These are phyloP conservation scores for Anagrus nilaparvatae DNA, from an alignment of 1,140 invertebrate species.

Conservation along the genomic window DNA sequence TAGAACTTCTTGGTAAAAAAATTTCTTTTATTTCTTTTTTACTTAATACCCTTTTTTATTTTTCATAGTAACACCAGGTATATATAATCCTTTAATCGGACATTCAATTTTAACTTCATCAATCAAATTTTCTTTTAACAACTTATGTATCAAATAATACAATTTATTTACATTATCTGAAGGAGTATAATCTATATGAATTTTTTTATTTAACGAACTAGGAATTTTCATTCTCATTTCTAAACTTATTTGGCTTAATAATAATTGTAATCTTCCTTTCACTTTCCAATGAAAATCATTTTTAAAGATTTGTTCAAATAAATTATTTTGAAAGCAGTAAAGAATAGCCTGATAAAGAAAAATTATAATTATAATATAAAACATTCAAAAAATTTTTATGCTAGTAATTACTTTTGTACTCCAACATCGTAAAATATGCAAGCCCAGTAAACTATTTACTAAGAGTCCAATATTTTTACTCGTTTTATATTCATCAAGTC, in stretches of 20 bases:
- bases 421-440: background rate
- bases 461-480: constrained; percentile 1
- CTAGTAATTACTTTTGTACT: constrained; percentile 4
- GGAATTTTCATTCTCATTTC: constrained; percentile 15
- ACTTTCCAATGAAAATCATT: constrained; percentile 15
- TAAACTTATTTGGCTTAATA: constrained; percentile 14
- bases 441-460: background rate
- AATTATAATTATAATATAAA: no score
- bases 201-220: background rate
- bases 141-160: background rate
- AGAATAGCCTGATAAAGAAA: constrained; percentile 14
- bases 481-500: background rate
- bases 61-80: constrained; percentile 15
- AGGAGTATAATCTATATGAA: constrained; percentile 6
- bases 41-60: constrained; percentile 8
- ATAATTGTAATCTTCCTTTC: constrained; percentile 9
- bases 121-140: constrained; percentile 7
- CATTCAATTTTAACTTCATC: constrained; percentile 12
- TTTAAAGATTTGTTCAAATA: constrained; percentile 14
- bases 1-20: no score
- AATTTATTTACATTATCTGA: constrained; percentile 10
- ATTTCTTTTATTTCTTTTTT: background rate
- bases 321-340: constrained; percentile 9
- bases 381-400: no score
- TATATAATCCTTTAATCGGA: constrained; percentile 17